Percentiles rank a stretch among this genome's conserved stretches.
These are phyloP conservation scores for Drosophila mettleri DNA, from an alignment of 2,888 invertebrate genomes.

Conservation along the genomic window DNA sequence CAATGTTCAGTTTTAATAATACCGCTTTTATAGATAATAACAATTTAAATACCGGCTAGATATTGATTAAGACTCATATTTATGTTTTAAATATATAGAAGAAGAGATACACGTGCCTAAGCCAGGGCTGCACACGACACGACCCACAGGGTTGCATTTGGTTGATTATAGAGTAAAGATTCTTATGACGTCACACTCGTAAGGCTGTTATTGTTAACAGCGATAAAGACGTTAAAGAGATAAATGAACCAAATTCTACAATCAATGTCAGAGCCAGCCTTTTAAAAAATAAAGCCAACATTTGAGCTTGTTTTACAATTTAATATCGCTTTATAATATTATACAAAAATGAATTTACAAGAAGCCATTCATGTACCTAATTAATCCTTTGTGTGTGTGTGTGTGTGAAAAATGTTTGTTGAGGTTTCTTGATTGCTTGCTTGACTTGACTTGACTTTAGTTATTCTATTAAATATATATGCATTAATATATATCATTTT, in stretches of 20 bases:
- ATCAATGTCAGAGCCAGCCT: too few species aligned
- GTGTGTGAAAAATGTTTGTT: conserved; percentile 59
- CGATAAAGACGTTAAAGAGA: neutral
- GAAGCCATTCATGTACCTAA: conserved; percentile 67
- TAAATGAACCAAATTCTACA: neutral
- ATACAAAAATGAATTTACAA: conserved; percentile 78
- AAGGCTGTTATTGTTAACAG: neutral
- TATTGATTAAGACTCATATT: conserved; percentile 55
- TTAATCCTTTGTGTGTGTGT: conserved; percentile 36
- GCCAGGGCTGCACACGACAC: conserved; percentile 11
- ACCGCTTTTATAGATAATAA: neutral
- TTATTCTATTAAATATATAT: conserved; percentile 52
- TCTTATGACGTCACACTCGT: conserved; percentile 21
- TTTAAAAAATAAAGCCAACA: neutral
- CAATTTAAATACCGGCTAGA: conserved; percentile 34
- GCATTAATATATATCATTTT: conserved; percentile 27
- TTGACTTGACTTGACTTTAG: conserved; percentile 72
- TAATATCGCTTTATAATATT: conserved; percentile 74
- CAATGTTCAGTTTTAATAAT: conserved; percentile 6
- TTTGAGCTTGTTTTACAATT: conserved; percentile 54
- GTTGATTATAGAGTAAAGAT: neutral
- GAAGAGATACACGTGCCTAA: conserved; percentile 28
- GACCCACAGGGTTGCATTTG: conserved; percentile 16
- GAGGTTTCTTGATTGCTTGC: conserved; percentile 71
- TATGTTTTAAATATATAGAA: conserved; percentile 16